Percentiles rank a stretch among this genome's conserved stretches.
Evolutionary conservation across 2,797 vertebrate genomes (phyloP).

Genomic region (Thamnophis elegans): DNA sequence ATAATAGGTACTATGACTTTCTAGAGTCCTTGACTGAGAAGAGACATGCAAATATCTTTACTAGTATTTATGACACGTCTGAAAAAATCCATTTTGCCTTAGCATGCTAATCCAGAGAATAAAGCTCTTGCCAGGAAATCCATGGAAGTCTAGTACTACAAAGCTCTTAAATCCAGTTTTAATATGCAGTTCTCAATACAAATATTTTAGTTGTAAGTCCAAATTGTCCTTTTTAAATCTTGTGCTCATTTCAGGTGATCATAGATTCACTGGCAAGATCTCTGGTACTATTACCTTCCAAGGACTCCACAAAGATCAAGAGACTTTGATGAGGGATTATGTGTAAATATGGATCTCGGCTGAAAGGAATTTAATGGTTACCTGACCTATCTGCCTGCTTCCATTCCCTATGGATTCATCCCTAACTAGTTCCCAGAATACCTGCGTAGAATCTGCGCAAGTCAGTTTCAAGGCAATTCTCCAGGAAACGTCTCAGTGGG

Average conservation of each 20-base stretch:
- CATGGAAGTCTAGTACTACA: not conserved
- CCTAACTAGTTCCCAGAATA: slow-evolving; percentile 46
- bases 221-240: not conserved
- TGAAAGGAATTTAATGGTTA: not conserved
- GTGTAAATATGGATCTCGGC: not conserved
- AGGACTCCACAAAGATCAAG: not conserved
- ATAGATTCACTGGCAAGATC: slow-evolving; percentile 13
- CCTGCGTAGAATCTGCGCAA: slow-evolving; percentile 92
- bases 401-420: rapidly evolving
- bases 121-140: not conserved
- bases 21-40: not conserved
- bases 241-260: not conserved
- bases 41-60: not conserved
- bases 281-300: not conserved
- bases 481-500: slow-evolving; percentile 89
- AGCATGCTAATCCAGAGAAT: not conserved
- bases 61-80: not conserved
- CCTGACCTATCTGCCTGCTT: not conserved
- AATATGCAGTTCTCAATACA: not conserved
- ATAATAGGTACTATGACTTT: not conserved
- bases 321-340: not conserved
- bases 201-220: not conserved
- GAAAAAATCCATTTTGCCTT: not conserved
- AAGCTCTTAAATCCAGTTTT: not conserved
- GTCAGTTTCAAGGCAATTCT: slow-evolving; percentile 89